Percentiles rank a stretch among this genome's conserved stretches.
These are phyloP conservation scores for Lasioglossum morio DNA, from an alignment of 2,888 invertebrate species.

Conservation along the genomic window DNA sequence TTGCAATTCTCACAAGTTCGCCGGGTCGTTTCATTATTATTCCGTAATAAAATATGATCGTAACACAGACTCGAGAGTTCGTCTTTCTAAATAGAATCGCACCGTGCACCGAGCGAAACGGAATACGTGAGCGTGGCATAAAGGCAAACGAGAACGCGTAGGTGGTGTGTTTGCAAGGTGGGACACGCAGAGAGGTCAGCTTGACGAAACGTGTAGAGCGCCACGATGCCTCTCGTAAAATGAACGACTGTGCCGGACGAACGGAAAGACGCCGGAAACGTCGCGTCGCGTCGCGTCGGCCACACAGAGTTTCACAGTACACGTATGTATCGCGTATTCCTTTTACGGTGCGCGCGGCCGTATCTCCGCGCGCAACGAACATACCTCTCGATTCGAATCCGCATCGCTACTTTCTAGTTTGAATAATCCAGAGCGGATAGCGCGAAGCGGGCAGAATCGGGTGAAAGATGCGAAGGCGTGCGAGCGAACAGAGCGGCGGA, in stretches of 20 bases:
- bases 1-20: not conserved
- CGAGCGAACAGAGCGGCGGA: not conserved
- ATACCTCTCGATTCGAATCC: slow-evolving; percentile 49
- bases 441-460: slow-evolving; percentile 5
- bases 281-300: not conserved
- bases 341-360: slow-evolving; percentile 34
- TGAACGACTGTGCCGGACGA: slow-evolving; percentile 12
- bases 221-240: slow-evolving; percentile 9
- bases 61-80: not conserved
- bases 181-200: not conserved
- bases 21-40: not conserved
- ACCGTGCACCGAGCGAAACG: not conserved
- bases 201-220: not conserved
- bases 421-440: slow-evolving; percentile 62
- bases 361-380: no score
- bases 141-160: not conserved
- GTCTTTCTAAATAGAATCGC: not conserved
- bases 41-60: slow-evolving; percentile 7
- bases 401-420: slow-evolving; percentile 44
- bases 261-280: slow-evolving; percentile 33
- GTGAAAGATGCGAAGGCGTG: not conserved
- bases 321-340: slow-evolving; percentile 39
- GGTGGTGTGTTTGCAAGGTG: not conserved
- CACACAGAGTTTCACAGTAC: slow-evolving; percentile 32
- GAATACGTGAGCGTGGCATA: slow-evolving; percentile 4